A percentile compares a stretch with the other conserved stretches of the same genome.
These are phyloP conservation scores for Turritopsis dohrnii DNA, from an alignment of 30 jellyfish, hydroid and myxozoan genomes.

Conservation along the genomic window DNA sequence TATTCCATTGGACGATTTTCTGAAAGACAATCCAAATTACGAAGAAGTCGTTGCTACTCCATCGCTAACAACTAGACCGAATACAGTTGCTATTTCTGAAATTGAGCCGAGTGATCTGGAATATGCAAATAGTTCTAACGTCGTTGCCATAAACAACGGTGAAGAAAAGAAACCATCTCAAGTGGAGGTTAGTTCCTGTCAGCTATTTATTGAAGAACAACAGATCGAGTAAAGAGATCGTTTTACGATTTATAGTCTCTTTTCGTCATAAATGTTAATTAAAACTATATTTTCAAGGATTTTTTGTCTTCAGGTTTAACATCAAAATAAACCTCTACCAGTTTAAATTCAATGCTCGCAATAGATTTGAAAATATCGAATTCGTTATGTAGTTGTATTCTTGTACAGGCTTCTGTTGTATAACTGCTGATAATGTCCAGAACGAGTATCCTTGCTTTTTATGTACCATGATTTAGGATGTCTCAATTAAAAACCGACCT, in stretches of 20 bases:
- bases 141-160: neutral
- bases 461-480: neutral
- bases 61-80: neutral
- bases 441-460: neutral
- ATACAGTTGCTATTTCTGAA: neutral
- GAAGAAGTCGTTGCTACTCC: neutral
- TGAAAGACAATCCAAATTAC: neutral
- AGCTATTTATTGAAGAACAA: no score
- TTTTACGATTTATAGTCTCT: neutral
- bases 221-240: no score
- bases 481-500: neutral
- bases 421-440: neutral
- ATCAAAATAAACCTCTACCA: no score
- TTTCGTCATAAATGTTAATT: no score
- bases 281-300: no score
- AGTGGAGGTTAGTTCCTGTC: neutral
- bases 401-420: neutral
- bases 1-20: constrained; percentile 34
- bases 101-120: neutral
- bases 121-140: neutral
- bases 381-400: no score
- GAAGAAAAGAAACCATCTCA: neutral
- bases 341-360: no score
- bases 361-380: no score
- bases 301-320: neutral